Evolutionary conservation across 2,113 vertebrate genomes (phyloP), one percentile per base, ranked within the genome.

Genomic region (Oceanites oceanicus): DNA sequence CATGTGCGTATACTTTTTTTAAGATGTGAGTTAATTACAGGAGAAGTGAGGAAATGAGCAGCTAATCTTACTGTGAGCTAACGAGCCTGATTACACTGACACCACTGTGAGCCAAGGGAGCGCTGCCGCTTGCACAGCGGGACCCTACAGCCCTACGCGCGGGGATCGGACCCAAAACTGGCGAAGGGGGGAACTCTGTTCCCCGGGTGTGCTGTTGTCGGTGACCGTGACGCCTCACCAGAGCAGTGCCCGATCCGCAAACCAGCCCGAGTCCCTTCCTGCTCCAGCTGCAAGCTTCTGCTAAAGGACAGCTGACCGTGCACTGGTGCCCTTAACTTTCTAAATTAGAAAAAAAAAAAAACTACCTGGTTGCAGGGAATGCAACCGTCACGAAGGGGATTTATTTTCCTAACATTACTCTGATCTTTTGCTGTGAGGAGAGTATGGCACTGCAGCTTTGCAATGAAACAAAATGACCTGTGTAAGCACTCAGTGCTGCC

Each of bases 141-240:
- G 84, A 89, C n/a, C 47, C 78, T 2, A 5, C 42, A 5, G 71
- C 61, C 87, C 80, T 58, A 1, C 7, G 5, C 21, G 83, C 10
- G 2, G 77, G 86, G 78, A 19, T 11, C 3, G 5, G 65, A 2
- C 34, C 7, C 23, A 4, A 14, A 17, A 32, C 36, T 30, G 92
- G 70, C 84, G 32, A 0, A 8, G 20, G 10, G 45, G n/a, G 61
- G 42, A 84, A 0, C 38, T 56, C 36, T 13, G 36, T 21, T 59
- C 36, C 86, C 50, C 0, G 2, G 2, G 23, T 17, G 27, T 7
- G 34, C 44, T 38, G 42, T 50, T 26, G 22, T 7, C 27, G 2
- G 26, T 0, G 6, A 11, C 53, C 1, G 1, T 13, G 38, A 2
- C 0, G 10, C 72, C 0, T 65, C 42, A 7, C 15, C 70, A 20